Evolutionary conservation across 2,888 invertebrate genomes (phyloP).

Genomic region (Trypoxylon attenuatum): DNA sequence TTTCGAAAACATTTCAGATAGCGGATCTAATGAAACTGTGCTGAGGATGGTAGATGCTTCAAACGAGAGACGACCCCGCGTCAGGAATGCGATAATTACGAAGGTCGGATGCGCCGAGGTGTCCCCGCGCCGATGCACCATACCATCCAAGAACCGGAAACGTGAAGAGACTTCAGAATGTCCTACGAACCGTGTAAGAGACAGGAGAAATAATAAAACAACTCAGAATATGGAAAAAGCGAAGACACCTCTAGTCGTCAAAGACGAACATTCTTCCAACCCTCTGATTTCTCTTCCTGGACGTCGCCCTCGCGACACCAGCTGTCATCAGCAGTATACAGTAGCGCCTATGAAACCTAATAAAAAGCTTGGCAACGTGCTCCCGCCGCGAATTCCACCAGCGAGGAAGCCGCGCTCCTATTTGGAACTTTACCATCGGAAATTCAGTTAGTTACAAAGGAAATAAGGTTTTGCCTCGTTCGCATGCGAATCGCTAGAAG

Average conservation of each 20-base stretch:
- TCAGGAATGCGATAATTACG: constrained; percentile 59
- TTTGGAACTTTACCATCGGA: constrained; percentile 59
- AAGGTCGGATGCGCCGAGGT: constrained; percentile 33
- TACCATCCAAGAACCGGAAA: constrained; percentile 18
- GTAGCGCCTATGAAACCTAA: constrained; percentile 42
- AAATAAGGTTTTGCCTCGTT: too few species aligned
- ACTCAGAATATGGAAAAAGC: background rate
- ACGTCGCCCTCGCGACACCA: constrained; percentile 25
- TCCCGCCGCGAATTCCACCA: constrained; percentile 19
- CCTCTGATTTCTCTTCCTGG: constrained; percentile 9
- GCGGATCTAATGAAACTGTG: constrained; percentile 45
- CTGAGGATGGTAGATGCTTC: constrained; percentile 13
- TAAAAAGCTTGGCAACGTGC: constrained; percentile 56
- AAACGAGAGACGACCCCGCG: constrained; percentile 15
- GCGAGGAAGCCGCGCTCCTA: constrained; percentile 54
- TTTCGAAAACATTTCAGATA: constrained; percentile 44
- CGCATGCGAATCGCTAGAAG: too few species aligned
- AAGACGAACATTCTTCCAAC: background rate
- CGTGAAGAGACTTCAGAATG: constrained; percentile 7
- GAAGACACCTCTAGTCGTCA: constrained; percentile 4
- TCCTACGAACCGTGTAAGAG: background rate
- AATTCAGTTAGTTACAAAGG: constrained; percentile 50
- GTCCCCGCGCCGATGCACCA: constrained; percentile 24
- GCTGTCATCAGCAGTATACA: constrained; percentile 14
- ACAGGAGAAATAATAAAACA: constrained; percentile 20